Evolutionary conservation across 2,888 invertebrate species (phyloP).

Genomic region (Clusia tigrina): DNA sequence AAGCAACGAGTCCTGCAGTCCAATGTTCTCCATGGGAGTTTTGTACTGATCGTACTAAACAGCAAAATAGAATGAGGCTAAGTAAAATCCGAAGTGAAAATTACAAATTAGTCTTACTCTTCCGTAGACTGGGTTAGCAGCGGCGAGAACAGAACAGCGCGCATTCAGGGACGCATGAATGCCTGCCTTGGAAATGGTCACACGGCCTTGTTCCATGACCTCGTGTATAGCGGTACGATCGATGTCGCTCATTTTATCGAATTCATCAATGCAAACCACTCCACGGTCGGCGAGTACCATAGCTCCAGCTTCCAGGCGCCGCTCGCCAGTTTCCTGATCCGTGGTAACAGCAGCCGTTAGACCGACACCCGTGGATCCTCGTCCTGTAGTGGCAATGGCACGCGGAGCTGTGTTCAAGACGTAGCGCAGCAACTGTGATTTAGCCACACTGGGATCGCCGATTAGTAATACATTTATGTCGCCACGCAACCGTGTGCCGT

Average conservation of each 20-base stretch:
- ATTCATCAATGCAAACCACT: slow-evolving; percentile 95
- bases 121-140: slow-evolving; percentile 99
- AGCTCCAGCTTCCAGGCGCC: slow-evolving; percentile 94
- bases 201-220: slow-evolving; percentile 98
- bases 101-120: slow-evolving; percentile 68
- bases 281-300: slow-evolving; percentile 99
- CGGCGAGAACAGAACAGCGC: slow-evolving; percentile 95
- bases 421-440: slow-evolving; percentile 93
- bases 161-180: slow-evolving; percentile 98
- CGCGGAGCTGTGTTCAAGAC: slow-evolving; percentile 94
- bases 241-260: slow-evolving; percentile 99
- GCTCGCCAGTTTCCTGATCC: slow-evolving; percentile 91
- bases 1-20: slow-evolving; percentile 93
- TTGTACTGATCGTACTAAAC: slow-evolving; percentile 96
- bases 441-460: slow-evolving; percentile 99
- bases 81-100: background rate
- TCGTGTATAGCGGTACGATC: slow-evolving; percentile 99
- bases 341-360: slow-evolving; percentile 97
- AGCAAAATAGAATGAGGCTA: slow-evolving; percentile 38
- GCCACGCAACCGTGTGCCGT: slow-evolving; percentile 90
- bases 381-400: slow-evolving; percentile 95
- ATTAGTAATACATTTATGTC: slow-evolving; percentile 92
- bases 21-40: slow-evolving; percentile 99
- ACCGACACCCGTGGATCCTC: slow-evolving; percentile 98
- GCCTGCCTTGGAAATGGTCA: slow-evolving; percentile 98